A percentile compares a stretch with the other conserved stretches of the same genome.
Evolutionary conservation across 2,113 vertebrate species (phyloP).

Genomic region (Cromileptes altivelis): DNA sequence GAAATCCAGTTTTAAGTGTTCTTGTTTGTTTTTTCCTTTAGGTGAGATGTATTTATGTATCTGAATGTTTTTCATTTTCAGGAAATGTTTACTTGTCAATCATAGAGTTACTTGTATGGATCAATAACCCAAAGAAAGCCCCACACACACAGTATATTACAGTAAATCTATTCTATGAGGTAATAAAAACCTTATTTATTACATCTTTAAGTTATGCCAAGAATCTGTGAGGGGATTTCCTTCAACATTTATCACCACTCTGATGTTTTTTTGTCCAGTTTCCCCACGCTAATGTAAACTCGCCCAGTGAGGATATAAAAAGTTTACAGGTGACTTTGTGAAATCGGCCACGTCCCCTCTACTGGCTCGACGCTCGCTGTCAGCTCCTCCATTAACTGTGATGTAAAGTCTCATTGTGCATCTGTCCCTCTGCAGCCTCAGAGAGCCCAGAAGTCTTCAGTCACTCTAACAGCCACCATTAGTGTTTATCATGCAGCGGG

Average conservation of each 20-base stretch:
- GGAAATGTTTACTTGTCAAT: background rate
- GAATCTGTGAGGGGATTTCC: background rate
- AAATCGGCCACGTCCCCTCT: background rate
- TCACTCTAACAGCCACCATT: conserved; percentile 4
- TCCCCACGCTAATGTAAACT: background rate
- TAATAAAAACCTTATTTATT: conserved; percentile 3
- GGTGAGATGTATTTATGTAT: too few relatives aligned
- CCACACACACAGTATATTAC: background rate
- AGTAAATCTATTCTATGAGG: background rate
- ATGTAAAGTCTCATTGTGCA: conserved; percentile 15
- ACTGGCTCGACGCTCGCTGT: background rate
- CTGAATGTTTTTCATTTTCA: background rate
- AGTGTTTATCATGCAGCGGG: background rate
- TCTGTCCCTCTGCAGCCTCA: background rate
- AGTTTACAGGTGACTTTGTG: conserved; percentile 14
- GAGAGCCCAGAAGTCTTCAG: conserved; percentile 7
- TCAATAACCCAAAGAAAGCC: background rate
- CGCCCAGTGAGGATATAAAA: conserved; percentile 9
- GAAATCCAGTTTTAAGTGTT: background rate
- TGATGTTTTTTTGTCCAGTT: background rate
- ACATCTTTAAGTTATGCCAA: background rate
- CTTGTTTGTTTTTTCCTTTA: too few relatives aligned
- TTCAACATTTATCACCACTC: background rate
- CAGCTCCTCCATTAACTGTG: conserved; percentile 40
- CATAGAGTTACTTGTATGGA: background rate